These are phyloP conservation scores for Sciurus niger DNA, from an alignment of 2,113 vertebrate genomes.

Conservation along the genomic window DNA sequence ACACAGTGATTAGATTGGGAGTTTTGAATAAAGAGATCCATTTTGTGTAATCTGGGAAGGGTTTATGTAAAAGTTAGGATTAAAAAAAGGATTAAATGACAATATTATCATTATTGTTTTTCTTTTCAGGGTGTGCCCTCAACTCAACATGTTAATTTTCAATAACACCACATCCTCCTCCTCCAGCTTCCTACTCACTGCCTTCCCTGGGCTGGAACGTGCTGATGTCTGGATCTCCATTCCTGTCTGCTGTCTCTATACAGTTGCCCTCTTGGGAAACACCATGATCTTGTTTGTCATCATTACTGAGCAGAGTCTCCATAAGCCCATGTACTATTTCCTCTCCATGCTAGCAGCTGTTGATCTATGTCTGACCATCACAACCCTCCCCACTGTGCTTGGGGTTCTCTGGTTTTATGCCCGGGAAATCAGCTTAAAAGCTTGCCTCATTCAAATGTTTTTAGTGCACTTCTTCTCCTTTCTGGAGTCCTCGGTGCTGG, in stretches of 20 bases:
- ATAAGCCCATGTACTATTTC: constrained; percentile 83
- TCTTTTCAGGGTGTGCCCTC: constrained; percentile 58
- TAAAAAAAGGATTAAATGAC: not conserved
- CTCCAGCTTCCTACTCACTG: constrained; percentile 75
- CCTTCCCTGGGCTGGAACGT: constrained; percentile 79
- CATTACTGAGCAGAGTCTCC: constrained; percentile 66
- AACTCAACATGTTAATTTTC: constrained; percentile 60
- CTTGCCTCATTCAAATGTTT: constrained; percentile 84
- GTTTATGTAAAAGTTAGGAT: not conserved
- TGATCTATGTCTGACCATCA: constrained; percentile 76
- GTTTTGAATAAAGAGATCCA: not conserved
- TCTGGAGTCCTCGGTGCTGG: constrained; percentile 83
- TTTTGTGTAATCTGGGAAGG: not conserved
- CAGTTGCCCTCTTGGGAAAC: constrained; percentile 81
- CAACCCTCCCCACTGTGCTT: constrained; percentile 82
- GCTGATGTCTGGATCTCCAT: constrained; percentile 81
- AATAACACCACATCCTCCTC: constrained; percentile 75
- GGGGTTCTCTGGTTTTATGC: constrained; percentile 78
- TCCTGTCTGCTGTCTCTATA: constrained; percentile 72
- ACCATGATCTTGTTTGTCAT: constrained; percentile 70
- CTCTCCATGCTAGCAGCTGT: constrained; percentile 78
- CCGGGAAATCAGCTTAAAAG: constrained; percentile 76
- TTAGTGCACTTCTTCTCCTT: constrained; percentile 80
- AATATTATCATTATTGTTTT: not conserved
- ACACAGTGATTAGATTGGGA: not conserved